Percentiles rank a stretch among this genome's conserved stretches.
Evolutionary conservation across 2,113 vertebrate species (phyloP).

Genomic region (Apaloderma vittatum): DNA sequence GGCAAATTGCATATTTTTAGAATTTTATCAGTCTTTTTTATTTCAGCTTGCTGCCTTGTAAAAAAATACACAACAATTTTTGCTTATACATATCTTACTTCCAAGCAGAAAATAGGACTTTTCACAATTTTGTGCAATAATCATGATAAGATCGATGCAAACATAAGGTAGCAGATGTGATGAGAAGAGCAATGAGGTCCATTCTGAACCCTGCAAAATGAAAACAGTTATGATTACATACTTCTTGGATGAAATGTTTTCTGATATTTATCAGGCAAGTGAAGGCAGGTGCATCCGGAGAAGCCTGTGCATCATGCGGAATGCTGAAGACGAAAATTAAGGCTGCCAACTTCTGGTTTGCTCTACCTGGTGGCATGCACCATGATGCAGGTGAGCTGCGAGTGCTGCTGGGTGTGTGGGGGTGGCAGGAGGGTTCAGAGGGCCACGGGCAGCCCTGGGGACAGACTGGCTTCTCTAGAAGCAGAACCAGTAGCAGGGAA

Average conservation of each 20-base stretch:
- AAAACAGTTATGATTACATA: neutral
- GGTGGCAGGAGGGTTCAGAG: fast-evolving
- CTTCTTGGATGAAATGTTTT: neutral
- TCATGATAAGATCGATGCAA: neutral
- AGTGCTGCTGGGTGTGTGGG: neutral
- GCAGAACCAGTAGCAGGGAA: neutral
- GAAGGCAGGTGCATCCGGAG: neutral
- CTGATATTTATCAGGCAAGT: neutral
- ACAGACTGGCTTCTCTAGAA: neutral
- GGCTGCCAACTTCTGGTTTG: neutral
- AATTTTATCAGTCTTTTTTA: neutral
- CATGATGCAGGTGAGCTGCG: neutral
- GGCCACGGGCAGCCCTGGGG: neutral
- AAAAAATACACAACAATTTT: neutral
- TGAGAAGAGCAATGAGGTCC: neutral
- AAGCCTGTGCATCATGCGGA: neutral
- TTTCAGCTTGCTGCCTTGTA: neutral
- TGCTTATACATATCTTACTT: neutral
- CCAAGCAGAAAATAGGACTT: slow-evolving; percentile 1
- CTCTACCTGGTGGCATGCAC: neutral
- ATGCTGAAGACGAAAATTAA: neutral
- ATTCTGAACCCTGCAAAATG: neutral
- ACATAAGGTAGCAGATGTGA: neutral
- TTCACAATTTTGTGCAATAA: neutral
- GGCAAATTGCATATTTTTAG: neutral